A percentile compares a stretch with the other conserved stretches of the same genome.
Evolutionary conservation across 37 sponge, comb jelly and placozoan species (phyloP).

Genomic region (Hormiphora californensis): DNA sequence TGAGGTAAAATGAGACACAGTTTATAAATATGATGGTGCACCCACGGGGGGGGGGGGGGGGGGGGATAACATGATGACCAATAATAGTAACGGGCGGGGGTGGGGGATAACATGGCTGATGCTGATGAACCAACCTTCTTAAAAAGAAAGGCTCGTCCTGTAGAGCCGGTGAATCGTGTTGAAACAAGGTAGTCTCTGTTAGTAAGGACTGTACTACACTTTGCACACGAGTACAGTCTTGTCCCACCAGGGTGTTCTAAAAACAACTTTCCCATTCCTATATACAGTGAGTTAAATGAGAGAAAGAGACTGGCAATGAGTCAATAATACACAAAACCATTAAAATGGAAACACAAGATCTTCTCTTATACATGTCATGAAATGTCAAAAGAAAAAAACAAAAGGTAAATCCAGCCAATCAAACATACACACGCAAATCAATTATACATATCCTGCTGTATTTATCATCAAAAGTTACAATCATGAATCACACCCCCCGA

Average conservation of each 20-base stretch:
- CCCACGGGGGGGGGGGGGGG: not conserved
- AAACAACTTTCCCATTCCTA: conserved; percentile 94
- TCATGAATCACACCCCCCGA: no score
- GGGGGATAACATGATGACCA: not conserved
- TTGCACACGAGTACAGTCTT: conserved; percentile 82
- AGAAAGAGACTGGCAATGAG: no score
- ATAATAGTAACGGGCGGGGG: not conserved
- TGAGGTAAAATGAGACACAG: not conserved
- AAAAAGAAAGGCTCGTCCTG: conserved; percentile 95
- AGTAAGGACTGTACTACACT: conserved; percentile 87
- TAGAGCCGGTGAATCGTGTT: conserved; percentile 92
- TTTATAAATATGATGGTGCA: not conserved
- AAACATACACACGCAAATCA: no score
- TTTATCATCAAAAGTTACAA: no score
- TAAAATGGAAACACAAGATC: no score
- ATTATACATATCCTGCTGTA: no score
- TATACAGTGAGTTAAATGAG: no score
- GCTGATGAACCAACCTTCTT: conserved; percentile 67
- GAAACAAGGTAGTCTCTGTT: conserved; percentile 85
- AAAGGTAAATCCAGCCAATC: no score
- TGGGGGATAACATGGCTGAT: not conserved
- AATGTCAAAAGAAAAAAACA: no score
- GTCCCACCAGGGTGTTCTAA: conserved; percentile 91
- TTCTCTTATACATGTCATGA: no score
- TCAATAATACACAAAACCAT: no score